Conservation (phyloP, 2,113 vertebrate genomes). For the Rattus norvegicus region DNA sequence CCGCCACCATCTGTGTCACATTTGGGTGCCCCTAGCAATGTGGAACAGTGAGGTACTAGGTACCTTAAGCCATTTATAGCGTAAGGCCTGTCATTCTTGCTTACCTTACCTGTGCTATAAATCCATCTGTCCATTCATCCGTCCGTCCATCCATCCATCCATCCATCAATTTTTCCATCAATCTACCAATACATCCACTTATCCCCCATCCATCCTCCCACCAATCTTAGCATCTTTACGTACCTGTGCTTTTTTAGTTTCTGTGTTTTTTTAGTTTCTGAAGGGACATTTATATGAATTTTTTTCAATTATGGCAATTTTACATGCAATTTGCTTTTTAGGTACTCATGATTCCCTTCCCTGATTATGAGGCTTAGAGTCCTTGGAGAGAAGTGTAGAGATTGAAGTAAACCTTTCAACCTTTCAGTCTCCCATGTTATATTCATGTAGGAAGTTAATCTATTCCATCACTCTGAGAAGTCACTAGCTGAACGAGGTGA, state of each 20-base stretch:
- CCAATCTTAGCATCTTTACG: neutral
- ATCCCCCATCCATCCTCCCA: neutral
- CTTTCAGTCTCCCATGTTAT: neutral
- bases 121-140: neutral
- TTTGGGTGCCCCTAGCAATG: neutral
- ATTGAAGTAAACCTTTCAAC: neutral
- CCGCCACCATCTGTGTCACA: neutral
- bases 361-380: neutral
- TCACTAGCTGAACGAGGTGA: neutral
- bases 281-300: neutral
- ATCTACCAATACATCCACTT: neutral
- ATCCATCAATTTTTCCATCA: neutral
- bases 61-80: neutral
- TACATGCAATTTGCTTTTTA: slow-evolving; percentile 37
- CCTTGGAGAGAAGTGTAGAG: neutral
- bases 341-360: neutral
- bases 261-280: neutral
- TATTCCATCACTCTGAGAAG: neutral
- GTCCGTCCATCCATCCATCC: neutral
- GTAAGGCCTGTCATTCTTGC: neutral
- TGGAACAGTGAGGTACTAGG: neutral
- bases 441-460: neutral
- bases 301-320: neutral
- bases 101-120: neutral
- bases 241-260: too few relatives aligned